Base-by-base conservation (phyloP, 2,797 vertebrate species). In the Aeoliscus strigatus region DNA sequence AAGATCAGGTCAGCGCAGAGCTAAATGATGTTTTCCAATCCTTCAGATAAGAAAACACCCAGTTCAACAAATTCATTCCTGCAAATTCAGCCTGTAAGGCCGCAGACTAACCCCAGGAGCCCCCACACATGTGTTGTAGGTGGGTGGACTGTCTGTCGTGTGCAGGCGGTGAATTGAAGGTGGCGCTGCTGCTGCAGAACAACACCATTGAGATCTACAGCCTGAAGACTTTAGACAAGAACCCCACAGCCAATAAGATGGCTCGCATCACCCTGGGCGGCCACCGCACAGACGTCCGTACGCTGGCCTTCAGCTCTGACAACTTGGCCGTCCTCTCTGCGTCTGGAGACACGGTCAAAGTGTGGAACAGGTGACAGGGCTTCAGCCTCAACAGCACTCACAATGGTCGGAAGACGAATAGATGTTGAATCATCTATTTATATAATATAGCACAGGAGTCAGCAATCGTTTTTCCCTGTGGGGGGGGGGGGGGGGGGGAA, bases 241-340 rank as follows among this genome's bases (percentile, higher is more conserved):
- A 62, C 0, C 80, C 88, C 0, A 64, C 87, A 13, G 80, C 88
- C 53, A 80, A 77, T 26, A 91, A 91, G 75, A 87, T 70, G 0
- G 81, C 87, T 17, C 90, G 75, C 14, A 88, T 99, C 55, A 92
- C 92, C 4, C 84, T 94, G 0, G 90, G 87, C 1, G 95, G 93
- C 2, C 96, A 99, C 44, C 92, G 93, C 53, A 94, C 91, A 0
- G 94, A 98, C 2, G 92, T 88, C 35, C 90, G 96, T 34, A 98
- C 94, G 0, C 48, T 98, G 80, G 87, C 93, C 30, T 99, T 99
- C 69, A 99, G 96, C 82, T 97, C 96, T 0, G 95, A 99, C 76
- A 98, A 96, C 62, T 91, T 96, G 44, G 94, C 93, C 7, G 8
- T 98, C 37, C 91, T 98, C 7, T 97, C 96, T 0, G 96, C 92